Base-by-base conservation (phyloP, 2,113 vertebrate genomes). In the Nothobranchius furzeri region DNA sequence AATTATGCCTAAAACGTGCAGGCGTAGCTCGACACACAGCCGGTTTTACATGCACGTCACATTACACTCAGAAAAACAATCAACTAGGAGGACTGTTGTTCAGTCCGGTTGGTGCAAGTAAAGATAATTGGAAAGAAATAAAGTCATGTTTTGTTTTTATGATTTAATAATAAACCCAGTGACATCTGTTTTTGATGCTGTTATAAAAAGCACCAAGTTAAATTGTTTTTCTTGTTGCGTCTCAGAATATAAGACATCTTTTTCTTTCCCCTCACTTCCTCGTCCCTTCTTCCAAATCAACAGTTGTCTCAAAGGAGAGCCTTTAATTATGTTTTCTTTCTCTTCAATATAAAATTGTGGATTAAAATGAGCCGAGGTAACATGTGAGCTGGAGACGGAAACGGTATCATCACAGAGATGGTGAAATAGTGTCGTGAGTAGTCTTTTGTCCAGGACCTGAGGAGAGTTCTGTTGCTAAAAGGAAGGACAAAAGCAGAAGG, bases 401-500 rank as follows among this genome's bases (percentile, higher is more conserved):
- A 84, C 85, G 69, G 88, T 90, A 88, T 88, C 88, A 88, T 91
- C 82, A 87, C 87, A 84, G 83, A 86, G 85, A 90, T 85, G 83
- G 84, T 90, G 85, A 92, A 92, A 92, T 90, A 87, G 89, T 91
- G 89, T 90, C 88, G 87, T 90, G 89, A 89, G 87, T 84, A 85
- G 84, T 86, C 89, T 89, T 91, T 91, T 92, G 89, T 92, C 81
- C 81, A 49, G 72, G 75, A 83, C 84, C 87, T 82, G 87, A 88
- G 85, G 82, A 91, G 88, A 88, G 84, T 91, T 89, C 87, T 89
- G 85, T 84, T 73, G 86, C 89, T 90, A 88, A 91, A 91, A 88
- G 89, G 84, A 90, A 88, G 88, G 86, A 91, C 90, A 92, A 92
- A 93, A 85, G 89, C 86, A 91, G 83, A 90, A 88, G 90, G 84